phyloP scores from a whole-genome alignment of 2,113 vertebrate genomes.

The Uropsilus gracilis region DNA sequence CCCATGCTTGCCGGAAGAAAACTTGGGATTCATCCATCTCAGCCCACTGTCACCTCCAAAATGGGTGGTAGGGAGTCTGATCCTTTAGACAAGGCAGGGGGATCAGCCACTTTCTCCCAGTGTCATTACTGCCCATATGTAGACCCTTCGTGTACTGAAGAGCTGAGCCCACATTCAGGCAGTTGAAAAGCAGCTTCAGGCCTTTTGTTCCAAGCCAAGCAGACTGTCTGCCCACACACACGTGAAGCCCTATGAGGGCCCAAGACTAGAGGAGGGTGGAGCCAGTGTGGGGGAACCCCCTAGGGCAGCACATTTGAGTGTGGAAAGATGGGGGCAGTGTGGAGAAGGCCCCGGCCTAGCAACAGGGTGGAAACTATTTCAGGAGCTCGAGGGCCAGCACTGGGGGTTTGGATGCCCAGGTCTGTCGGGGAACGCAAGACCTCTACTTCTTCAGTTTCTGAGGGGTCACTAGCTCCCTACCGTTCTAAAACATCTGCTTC shows the following conservation, averaged over 20 bases:
- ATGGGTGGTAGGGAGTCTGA: not conserved
- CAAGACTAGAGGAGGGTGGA: not conserved
- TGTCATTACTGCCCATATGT: not conserved
- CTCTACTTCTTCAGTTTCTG: not conserved
- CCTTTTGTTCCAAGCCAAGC: not conserved
- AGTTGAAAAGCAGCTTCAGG: not conserved
- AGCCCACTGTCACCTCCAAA: not conserved
- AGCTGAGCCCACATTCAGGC: not conserved
- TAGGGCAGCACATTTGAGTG: not conserved
- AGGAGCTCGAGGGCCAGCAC: not conserved
- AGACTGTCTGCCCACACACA: accelerated
- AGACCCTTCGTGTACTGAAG: accelerated
- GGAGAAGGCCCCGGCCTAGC: not conserved
- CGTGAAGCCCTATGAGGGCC: too few species aligned
- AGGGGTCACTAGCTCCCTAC: not conserved
- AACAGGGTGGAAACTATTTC: not conserved
- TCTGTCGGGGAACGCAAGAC: not conserved
- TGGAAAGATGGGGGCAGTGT: not conserved
- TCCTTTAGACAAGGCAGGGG: not conserved
- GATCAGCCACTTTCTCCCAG: not conserved
- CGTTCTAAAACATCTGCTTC: not conserved
- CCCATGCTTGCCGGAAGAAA: not conserved
- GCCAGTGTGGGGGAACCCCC: not conserved
- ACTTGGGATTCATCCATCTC: not conserved
- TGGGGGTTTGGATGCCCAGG: not conserved